These are phyloP conservation scores for Drosophila atripex DNA, from an alignment of 2,888 invertebrate genomes.

Conservation along the genomic window DNA sequence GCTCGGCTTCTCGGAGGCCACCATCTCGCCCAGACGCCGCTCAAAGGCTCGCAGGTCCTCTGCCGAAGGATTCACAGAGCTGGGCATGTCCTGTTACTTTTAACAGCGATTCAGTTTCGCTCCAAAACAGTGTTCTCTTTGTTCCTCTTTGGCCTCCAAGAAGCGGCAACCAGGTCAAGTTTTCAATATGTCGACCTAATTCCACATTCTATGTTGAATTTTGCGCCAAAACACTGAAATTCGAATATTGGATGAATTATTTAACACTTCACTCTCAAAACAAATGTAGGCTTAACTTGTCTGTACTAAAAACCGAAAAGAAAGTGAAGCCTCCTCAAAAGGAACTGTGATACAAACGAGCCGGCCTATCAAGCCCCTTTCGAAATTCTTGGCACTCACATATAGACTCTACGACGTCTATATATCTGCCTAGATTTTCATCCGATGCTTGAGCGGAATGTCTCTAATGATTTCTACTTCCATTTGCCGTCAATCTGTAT, in stretches of 20 bases:
- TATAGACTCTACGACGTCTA: not conserved
- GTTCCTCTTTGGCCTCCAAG: not conserved
- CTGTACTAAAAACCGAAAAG: not conserved
- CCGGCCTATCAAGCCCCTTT: not conserved
- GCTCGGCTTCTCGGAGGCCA: not conserved
- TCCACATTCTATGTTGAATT: not conserved
- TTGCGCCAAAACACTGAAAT: not conserved
- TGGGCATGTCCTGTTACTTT: not conserved
- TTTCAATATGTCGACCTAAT: not conserved
- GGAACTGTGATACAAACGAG: not conserved
- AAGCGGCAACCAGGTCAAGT: not conserved
- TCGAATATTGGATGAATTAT: not conserved
- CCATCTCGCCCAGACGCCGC: constrained; percentile 20
- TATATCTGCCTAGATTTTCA: not conserved
- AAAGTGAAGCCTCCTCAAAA: not conserved
- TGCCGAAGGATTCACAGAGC: not conserved
- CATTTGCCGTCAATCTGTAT: not conserved
- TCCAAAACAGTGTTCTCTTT: not conserved
- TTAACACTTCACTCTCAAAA: not conserved
- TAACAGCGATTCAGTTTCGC: not conserved
- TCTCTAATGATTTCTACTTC: not conserved
- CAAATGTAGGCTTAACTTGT: not conserved
- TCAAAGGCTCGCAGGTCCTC: constrained; percentile 32
- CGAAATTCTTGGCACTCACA: no score
- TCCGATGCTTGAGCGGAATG: not conserved